Percentiles rank a stretch among this genome's conserved stretches.
Conservation (phyloP, 2,113 vertebrate species). For the Rattus rattus region DNA sequence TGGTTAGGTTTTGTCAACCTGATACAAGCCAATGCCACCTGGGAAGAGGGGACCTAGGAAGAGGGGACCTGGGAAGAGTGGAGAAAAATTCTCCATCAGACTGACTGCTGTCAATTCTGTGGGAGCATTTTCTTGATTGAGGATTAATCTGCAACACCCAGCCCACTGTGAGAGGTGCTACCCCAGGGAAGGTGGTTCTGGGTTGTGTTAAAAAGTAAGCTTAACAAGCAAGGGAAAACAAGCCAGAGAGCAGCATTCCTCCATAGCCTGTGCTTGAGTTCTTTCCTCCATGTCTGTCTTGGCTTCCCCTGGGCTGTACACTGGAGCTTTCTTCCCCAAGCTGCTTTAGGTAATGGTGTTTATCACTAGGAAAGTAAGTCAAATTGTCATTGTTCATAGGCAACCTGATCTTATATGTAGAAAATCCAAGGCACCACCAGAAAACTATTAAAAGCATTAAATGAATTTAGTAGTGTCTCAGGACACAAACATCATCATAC, state of each 20-base stretch:
- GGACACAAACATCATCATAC: background rate
- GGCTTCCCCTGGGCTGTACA: background rate
- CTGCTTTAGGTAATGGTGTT: background rate
- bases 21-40: background rate
- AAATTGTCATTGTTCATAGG: background rate
- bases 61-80: background rate
- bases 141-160: too few species aligned
- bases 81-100: background rate
- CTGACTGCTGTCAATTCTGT: background rate
- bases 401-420: background rate
- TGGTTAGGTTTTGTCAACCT: background rate
- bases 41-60: background rate
- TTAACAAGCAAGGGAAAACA: background rate
- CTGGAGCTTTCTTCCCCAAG: background rate
- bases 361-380: background rate
- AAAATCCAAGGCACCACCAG: background rate
- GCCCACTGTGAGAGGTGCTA: background rate
- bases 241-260: background rate
- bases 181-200: background rate
- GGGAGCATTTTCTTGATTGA: background rate
- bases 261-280: background rate
- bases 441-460: background rate
- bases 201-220: background rate
- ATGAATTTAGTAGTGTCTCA: background rate
- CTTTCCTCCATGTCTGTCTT: background rate